phyloP scores from a whole-genome alignment of 2,797 vertebrate genomes.

The Hyperoplus immaculatus region DNA sequence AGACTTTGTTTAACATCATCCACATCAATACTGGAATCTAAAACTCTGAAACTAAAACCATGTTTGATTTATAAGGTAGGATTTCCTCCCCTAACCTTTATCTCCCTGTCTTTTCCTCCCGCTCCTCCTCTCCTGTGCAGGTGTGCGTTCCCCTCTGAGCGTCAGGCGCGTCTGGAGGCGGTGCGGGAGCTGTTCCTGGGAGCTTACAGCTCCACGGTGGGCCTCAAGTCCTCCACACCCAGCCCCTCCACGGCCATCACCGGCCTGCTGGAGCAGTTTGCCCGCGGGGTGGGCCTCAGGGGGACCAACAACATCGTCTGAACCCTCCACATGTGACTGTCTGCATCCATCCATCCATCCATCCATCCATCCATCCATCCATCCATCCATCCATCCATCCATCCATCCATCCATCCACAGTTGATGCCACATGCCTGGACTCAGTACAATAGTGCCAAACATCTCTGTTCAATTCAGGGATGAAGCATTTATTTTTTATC shows the following conservation, averaged over 20 bases:
- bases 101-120: neutral
- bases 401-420: neutral
- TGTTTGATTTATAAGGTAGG: no score
- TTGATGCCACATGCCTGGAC: constrained; percentile 41
- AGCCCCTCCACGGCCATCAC: constrained; percentile 94
- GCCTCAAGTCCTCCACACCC: constrained; percentile 88
- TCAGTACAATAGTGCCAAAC: constrained; percentile 80
- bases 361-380: constrained; percentile 37
- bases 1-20: no score
- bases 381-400: constrained; percentile 24
- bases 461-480: constrained; percentile 57
- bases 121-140: constrained; percentile 71
- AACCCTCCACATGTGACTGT: constrained; percentile 66
- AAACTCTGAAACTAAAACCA: no score
- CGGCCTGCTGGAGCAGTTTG: constrained; percentile 96
- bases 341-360: constrained; percentile 18
- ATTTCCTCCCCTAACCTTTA: neutral
- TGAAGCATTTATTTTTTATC: constrained; percentile 42
- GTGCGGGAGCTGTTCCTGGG: constrained; percentile 94
- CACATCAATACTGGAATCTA: no score
- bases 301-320: constrained; percentile 90
- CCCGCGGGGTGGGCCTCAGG: constrained; percentile 93
- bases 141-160: constrained; percentile 85
- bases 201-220: constrained; percentile 94
- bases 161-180: constrained; percentile 92